phyloP scores from a whole-genome alignment of 2,888 invertebrate genomes.

The Anoplius nigerrimus region DNA sequence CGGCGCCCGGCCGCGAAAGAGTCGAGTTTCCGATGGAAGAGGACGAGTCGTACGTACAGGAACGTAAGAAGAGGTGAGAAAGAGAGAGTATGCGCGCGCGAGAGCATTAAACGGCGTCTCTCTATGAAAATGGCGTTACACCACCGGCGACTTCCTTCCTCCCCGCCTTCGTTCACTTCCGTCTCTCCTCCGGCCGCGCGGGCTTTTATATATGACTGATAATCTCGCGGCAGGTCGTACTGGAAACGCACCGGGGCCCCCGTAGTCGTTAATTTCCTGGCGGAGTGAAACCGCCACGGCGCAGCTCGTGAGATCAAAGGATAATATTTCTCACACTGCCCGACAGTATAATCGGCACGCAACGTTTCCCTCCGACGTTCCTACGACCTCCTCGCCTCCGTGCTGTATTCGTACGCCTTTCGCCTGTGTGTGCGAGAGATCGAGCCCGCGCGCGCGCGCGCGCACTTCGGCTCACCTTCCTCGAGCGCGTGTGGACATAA shows the following conservation, averaged over 20 bases:
- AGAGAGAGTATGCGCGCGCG: neutral
- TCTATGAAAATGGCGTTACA: too few relatives aligned
- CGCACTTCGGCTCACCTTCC: too few relatives aligned
- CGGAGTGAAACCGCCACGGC: constrained; percentile 63
- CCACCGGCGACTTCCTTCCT: neutral
- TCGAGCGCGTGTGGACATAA: too few relatives aligned
- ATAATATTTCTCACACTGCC: constrained; percentile 69
- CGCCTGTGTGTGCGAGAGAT: constrained; percentile 26
- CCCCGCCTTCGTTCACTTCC: constrained; percentile 57
- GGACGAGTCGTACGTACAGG: too few relatives aligned
- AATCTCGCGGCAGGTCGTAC: constrained; percentile 49
- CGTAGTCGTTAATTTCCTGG: constrained; percentile 67
- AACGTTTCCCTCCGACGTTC: constrained; percentile 49
- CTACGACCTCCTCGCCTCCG: neutral
- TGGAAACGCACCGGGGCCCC: constrained; percentile 37
- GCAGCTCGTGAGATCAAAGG: constrained; percentile 64
- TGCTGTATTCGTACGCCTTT: neutral
- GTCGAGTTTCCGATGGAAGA: neutral
- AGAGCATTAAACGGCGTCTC: neutral
- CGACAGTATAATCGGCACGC: constrained; percentile 67
- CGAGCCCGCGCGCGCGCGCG: constrained; percentile 19
- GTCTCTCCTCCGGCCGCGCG: constrained; percentile 39
- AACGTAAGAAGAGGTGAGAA: too few relatives aligned
- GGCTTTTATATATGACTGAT: constrained; percentile 55
- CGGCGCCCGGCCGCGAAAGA: neutral